phyloP scores from a whole-genome alignment of 2,113 vertebrate genomes.

The Ochotona curzoniae region DNA sequence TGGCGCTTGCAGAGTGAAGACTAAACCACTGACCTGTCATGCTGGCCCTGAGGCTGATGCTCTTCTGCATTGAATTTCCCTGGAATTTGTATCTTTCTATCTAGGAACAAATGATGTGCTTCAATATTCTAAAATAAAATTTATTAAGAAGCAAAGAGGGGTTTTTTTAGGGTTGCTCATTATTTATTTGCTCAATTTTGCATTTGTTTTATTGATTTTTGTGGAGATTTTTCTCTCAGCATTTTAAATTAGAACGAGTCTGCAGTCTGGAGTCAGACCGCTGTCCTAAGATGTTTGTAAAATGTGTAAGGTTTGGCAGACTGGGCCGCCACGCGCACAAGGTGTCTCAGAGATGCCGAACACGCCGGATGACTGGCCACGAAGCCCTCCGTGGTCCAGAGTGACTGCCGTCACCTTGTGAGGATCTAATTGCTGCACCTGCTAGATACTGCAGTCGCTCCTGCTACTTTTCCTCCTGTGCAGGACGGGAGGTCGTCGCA shows the following conservation, averaged over 20 bases:
- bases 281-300: too few relatives aligned
- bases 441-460: constrained; percentile 38
- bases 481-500: constrained; percentile 57
- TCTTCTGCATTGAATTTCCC: background rate
- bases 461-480: constrained; percentile 74
- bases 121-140: background rate
- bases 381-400: background rate
- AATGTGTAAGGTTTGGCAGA: rapidly evolving
- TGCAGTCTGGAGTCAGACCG: rapidly evolving
- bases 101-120: background rate
- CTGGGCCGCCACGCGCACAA: rapidly evolving
- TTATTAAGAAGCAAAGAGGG: background rate
- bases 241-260: background rate
- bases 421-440: background rate
- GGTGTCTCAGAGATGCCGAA: background rate
- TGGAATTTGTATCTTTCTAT: background rate
- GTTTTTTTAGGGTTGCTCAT: background rate
- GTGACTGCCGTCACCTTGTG: background rate
- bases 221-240: background rate
- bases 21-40: too few relatives aligned
- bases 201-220: background rate
- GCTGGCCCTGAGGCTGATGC: background rate
- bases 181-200: background rate
- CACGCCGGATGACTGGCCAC: rapidly evolving
- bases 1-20: too few relatives aligned